phyloP scores from a whole-genome alignment of 2,113 vertebrate species.

The Perccottus glenii region DNA sequence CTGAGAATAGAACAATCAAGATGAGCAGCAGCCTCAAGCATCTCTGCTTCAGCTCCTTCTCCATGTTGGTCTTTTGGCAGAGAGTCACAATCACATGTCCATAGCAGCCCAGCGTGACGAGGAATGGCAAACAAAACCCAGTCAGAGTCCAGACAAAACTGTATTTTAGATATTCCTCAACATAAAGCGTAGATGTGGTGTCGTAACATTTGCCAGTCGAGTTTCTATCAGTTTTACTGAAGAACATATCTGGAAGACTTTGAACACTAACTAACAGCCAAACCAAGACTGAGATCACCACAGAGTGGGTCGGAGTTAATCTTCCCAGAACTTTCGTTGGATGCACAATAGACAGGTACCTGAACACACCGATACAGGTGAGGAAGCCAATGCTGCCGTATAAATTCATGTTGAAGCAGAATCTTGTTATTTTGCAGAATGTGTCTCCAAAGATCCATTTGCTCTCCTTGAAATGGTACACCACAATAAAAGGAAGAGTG shows the following conservation, averaged over 20 bases:
- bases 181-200: constrained; percentile 32
- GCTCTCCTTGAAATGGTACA: constrained; percentile 65
- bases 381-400: constrained; percentile 87
- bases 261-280: constrained; percentile 78
- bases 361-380: constrained; percentile 84
- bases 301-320: constrained; percentile 38
- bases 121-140: constrained; percentile 79
- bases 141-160: constrained; percentile 64
- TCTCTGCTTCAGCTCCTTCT: constrained; percentile 67
- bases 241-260: constrained; percentile 75
- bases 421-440: constrained; percentile 80
- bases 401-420: constrained; percentile 84
- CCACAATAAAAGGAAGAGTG: constrained; percentile 81
- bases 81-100: constrained; percentile 76
- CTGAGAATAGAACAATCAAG: constrained; percentile 79
- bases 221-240: constrained; percentile 40
- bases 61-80: constrained; percentile 51
- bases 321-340: constrained; percentile 76
- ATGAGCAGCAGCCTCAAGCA: constrained; percentile 77
- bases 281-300: constrained; percentile 59
- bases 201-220: constrained; percentile 54
- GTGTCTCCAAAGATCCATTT: constrained; percentile 78
- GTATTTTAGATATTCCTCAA: constrained; percentile 73
- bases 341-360: constrained; percentile 85
- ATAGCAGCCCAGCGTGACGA: constrained; percentile 81